Evolutionary conservation across 1,140 invertebrate genomes (phyloP).

Genomic region (Tenebrio molitor): DNA sequence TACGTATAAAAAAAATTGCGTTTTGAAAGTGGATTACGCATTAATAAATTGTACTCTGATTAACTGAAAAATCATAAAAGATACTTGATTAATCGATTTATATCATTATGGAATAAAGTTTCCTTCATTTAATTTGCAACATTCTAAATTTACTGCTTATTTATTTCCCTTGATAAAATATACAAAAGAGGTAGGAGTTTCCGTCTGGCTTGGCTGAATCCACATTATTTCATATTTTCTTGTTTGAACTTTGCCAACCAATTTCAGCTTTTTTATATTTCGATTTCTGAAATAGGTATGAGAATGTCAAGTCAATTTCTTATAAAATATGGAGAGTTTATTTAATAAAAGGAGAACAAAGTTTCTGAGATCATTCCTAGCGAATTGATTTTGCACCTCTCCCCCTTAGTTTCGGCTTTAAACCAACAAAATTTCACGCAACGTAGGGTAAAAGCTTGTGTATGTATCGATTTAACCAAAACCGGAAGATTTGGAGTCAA

Average conservation of each 20-base stretch:
- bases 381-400: constrained; percentile 52
- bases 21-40: too few relatives aligned
- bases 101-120: background rate
- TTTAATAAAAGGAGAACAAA: constrained; percentile 53
- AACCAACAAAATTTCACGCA: constrained; percentile 34
- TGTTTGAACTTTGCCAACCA: constrained; percentile 42
- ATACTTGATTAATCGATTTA: too few relatives aligned
- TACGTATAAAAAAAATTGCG: too few relatives aligned
- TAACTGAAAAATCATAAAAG: too few relatives aligned
- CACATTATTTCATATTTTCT: constrained; percentile 37
- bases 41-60: too few relatives aligned
- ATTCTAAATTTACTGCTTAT: constrained; percentile 12
- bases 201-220: constrained; percentile 23
- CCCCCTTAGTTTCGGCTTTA: constrained; percentile 13
- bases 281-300: constrained; percentile 46
- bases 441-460: constrained; percentile 17
- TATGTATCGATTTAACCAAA: constrained; percentile 28
- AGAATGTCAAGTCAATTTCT: constrained; percentile 56
- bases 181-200: constrained; percentile 35
- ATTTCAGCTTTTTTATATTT: constrained; percentile 49
- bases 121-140: constrained; percentile 19
- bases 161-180: constrained; percentile 22
- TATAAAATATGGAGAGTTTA: constrained; percentile 57
- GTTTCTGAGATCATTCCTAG: constrained; percentile 41
- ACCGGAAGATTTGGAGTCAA: constrained; percentile 4